Base-by-base conservation (phyloP, 2,113 vertebrate species). In the Brachyhypopomus occidentalis region DNA sequence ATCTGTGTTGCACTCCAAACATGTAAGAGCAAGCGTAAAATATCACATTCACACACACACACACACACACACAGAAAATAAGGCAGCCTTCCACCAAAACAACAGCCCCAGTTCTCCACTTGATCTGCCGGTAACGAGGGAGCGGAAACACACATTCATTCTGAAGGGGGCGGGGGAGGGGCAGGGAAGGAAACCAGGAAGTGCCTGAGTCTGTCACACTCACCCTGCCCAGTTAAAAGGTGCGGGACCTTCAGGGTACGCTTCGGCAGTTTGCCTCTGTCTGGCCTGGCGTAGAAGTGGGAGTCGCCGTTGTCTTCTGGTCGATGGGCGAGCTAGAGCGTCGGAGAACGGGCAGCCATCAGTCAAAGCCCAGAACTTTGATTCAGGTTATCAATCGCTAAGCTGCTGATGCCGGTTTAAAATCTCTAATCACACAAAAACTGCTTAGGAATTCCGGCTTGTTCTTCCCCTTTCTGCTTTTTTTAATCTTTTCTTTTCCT, bases 241-340 rank as follows among this genome's bases (percentile, higher is more conserved):
- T 79, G 86, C 84, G 88, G 83, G 84, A 78, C 86, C 84, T 84
- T 89, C 83, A 86, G 87, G 82, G 86, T 84, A 88, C 88, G 89
- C 84, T 77, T 89, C 76, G 70, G 84, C 75, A 89, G 88, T 92
- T 89, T 92, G 83, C 81, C 79, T 85, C 78, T 83, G 75, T 88
- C 80, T 41, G 71, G 80, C 73, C 84, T 87, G 85, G 84, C 87
- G 27, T 84, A 80, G 74, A 87, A 88, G 56, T 78, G 64, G 0
- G 86, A 83, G 76, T 77, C 83, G 60, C 70, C 34, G 74, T 64
- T 86, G 83, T 89, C 85, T 90, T 88, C 80, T 85, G 78, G 55
- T 86, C 85, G 83, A 86, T 88, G 84, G 84, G 8, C 75, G 82
- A 88, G 88, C 88, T 91, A 86, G 79, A 67, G 66, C 79, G 84